Base-by-base conservation (phyloP, 2,797 vertebrate species). In the Menidia menidia region DNA sequence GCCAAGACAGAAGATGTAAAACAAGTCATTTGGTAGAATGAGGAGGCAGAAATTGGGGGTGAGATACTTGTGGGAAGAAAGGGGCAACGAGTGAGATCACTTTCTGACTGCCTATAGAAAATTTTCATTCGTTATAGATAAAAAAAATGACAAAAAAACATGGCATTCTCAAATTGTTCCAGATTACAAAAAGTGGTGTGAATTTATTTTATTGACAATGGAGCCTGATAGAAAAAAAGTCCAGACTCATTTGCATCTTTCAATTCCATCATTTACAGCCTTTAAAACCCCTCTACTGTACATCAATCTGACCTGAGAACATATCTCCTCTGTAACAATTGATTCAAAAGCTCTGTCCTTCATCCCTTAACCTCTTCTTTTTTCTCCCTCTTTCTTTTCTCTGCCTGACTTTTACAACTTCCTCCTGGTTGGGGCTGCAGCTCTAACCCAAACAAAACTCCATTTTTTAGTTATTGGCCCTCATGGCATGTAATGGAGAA, bases 401-500 rank as follows among this genome's bases (percentile, higher is more conserved):
- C 87, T 71, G 78, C 81, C 87, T 90, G 90, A 92, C 89, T 94
- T 95, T 94, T 94, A 95, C 93, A 94, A 93, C 94, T 95, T 94
- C 93, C 93, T 94, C 92, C 90, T 93, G 92, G 91, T 94, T 91
- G 90, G 91, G 92, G 83, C 93, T 91, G 89, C 90, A 92, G 92
- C 89, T 93, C 94, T 96, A 96, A 96, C 95, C 94, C 93, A 90
- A 96, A 96, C 93, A 95, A 95, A 96, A 95, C 92, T 89, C 84
- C 90, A 93, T 95, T 95, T 95, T 94, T 96, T 95, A 92, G 92
- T 95, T 96, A 95, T 93, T 95, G 93, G 94, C 93, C 95, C 94
- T 92, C 95, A 92, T 88, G 92, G 94, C 93, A 94, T 96, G 96
- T 96, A 95, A 95, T 94, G 95, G 95, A 96, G 95, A 95, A 95